Base-by-base conservation (phyloP, 2,888 invertebrate genomes). In the Xestobium rufovillosum region DNA sequence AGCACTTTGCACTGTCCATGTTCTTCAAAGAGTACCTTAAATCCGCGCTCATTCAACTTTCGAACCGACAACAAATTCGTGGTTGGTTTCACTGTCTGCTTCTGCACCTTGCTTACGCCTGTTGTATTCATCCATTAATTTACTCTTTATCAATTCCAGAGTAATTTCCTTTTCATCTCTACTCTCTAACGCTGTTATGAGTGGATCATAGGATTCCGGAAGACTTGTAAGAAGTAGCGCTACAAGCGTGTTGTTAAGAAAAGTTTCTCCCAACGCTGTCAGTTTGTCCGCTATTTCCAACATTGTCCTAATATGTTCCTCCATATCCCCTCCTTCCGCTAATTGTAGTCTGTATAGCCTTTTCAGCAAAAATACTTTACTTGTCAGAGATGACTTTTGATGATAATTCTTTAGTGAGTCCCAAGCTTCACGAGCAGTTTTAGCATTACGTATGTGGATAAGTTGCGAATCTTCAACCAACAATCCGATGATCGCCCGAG, bases 261-360 rank as follows among this genome's bases (percentile, higher is more conserved):
- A 19, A 3, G 15, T 3, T 32, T 32, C 32, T 14, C 31, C 31
- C 13, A 31, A 15, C 9, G 4, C 27, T 11, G 12, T 10, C n/a
- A 27, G 12, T 10, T 27, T 4, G 6, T 27, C 4, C 6, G 4
- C 6, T 10, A 27, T 6, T 11, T 27, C n/a, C 6, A 6, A 6
- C 10, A 55, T 49, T n/a, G n/a, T n/a, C n/a, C n/a, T n/a, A n/a
- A n/a, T n/a, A n/a, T n/a, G n/a, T n/a, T n/a, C n/a, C n/a, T 3
- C 47, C 44, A 48, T 49, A 32, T 41, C 27, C 1, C 34, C 38
- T 2, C 35, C 39, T 14, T 42, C 39, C 2, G 14, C 4, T 9
- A 36, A 23, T 15, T 26, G 34, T 13, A 45, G 17, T 1, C 31
- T 35, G 23, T 41, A 45, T 26, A 45, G 43, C 34, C 42, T 30